Base-by-base conservation (phyloP, 2,888 invertebrate species). In the Falcaria lacertinaria region DNA sequence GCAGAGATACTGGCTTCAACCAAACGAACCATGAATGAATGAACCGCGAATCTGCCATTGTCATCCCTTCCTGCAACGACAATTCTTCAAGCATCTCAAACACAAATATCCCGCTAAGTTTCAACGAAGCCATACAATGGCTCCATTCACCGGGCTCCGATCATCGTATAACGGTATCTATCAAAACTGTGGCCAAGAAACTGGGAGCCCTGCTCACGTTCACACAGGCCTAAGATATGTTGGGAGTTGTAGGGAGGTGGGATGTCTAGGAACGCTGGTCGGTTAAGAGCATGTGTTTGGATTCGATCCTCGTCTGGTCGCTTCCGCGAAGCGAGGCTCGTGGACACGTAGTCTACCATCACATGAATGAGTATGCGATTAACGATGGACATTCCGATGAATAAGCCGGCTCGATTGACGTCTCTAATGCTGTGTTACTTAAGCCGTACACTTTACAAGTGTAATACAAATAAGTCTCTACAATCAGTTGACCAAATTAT, bases 111-210 rank as follows among this genome's bases (percentile, higher is more conserved):
- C 76, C 74, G 74, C 67, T 69, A 65, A 60, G 54, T 64, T 86
- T 83, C 85, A 63, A 50, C 66, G 83, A 84, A 86, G 46, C 63
- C 54, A 73, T 74, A 84, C 71, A 86, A 86, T 85, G 81, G 78
- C 52, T 77, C 74, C 84, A 82, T 83, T 86, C 84, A 86, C 71
- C 74, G 59, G 54, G 71, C 57, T 64, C 68, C 80, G 73, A 80
- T 82, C 76, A 82, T 72, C 74, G 42, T 45, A 58, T 85, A 86
- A 86, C 86, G 83, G 86, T 83, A 75, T 82, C 85, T 82, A 83
- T 82, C 81, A 77, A 68, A 53, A 50, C 47, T 34, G 39, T 48
- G 46, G 33, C 78, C 68, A 69, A 6, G 34, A n/a, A 45, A 38
- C 2, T 7, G 22, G 13, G 22, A 19, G 14, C 37, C 6, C 37